phyloP scores from a whole-genome alignment of 2,888 invertebrate genomes.

The Caenorhabditis drosophilae region DNA sequence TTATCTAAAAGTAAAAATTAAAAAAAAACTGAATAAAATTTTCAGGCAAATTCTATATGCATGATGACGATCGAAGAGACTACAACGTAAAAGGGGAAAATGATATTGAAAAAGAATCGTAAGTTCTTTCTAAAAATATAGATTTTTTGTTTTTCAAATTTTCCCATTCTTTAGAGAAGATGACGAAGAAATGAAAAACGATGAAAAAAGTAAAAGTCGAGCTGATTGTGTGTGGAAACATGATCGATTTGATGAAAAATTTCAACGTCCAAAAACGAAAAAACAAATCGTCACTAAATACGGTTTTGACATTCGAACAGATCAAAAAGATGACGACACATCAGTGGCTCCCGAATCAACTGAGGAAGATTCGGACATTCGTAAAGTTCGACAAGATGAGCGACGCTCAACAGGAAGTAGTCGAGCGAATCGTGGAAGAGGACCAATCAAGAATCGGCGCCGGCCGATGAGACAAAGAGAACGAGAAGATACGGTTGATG shows the following conservation, averaged over 20 bases:
- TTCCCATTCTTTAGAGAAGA: conserved; percentile 13
- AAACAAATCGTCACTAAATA: conserved; percentile 38
- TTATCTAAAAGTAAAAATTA: background rate
- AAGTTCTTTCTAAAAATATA: conserved; percentile 4
- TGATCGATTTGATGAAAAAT: conserved; percentile 40
- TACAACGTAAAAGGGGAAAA: conserved; percentile 5
- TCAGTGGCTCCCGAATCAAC: conserved; percentile 24
- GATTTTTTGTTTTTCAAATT: background rate
- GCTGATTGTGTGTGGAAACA: conserved; percentile 39
- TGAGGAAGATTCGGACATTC: conserved; percentile 21
- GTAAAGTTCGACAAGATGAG: conserved; percentile 7
- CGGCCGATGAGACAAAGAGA: conserved; percentile 33
- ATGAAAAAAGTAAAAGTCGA: conserved; percentile 19
- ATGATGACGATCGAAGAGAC: conserved; percentile 32
- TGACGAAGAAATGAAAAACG: no score
- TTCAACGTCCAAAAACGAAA: conserved; percentile 36
- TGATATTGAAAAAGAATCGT: conserved; percentile 9
- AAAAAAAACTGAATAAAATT: background rate
- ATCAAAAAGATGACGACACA: conserved; percentile 20
- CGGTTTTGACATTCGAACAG: conserved; percentile 34
- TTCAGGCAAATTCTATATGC: conserved; percentile 34
- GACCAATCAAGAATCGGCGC: background rate
- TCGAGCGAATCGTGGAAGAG: background rate
- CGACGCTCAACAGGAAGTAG: conserved; percentile 3
- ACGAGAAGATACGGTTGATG: conserved; percentile 38